Base-by-base conservation (phyloP, 2,113 vertebrate species). In the Petaurus breviceps region DNA sequence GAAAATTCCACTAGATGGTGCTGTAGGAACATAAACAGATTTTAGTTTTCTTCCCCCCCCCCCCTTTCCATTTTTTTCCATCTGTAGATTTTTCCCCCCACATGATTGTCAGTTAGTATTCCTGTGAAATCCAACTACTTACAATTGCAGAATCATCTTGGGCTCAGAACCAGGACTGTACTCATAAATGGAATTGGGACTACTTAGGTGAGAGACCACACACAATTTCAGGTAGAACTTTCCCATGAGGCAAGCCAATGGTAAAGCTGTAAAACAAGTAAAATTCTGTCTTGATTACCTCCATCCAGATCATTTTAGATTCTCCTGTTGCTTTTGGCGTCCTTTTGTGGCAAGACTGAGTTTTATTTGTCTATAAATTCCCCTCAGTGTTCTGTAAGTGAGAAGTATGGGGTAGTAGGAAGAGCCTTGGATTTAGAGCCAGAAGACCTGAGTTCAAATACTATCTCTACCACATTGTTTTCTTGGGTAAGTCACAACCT, bases 1-100 rank as follows among this genome's bases (percentile, higher is more conserved):
- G 0, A 0, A 52, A 0, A 93, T 95, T 95, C 98, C 99, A 98
- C 98, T 97, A 99, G 99, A 98, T 98, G 99, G 95, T 97, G 98
- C 96, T 98, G 91, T 57, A 96, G 94, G 98, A 95, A 98, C 94
- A 95, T 93, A 97, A 98, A 98, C 93, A 4, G 1, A 84, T 84
- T 84, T 84, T 84, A 84, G n/a, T 43, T 84, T 84, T 43, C 19
- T 84, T 8, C 23, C 37, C 7, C 19, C 16, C 7, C 26, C 28
- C 3, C 10, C 28, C 28, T 16, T 43, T 84, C 22, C 16, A 0
- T 25, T 43, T 90, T 53, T 91, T 91, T 91, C 49, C 55, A 51
- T 49, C 51, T 92, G 95, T 46, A 6, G 22, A 92, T 8, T 6
- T 90, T 0, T 1, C 14, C 61, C 61, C 91, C 11, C 57, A 28